Conservation (phyloP, 1,140 invertebrate genomes). For the Drosophila rufa region DNA sequence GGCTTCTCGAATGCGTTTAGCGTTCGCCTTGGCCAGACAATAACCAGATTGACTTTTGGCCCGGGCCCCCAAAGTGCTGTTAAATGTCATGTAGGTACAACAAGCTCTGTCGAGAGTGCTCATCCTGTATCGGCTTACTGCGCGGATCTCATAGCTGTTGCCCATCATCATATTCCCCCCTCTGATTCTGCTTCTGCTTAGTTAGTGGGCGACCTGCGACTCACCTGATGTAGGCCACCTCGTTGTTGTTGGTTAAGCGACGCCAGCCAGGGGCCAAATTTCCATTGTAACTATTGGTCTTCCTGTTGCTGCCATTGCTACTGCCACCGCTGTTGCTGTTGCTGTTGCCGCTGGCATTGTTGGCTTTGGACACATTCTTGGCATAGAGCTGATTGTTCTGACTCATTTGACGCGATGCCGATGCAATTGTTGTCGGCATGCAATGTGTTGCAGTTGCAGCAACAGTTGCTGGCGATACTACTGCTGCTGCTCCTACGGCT, state of each 20-base stretch:
- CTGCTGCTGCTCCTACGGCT: conserved; percentile 31
- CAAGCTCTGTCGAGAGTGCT: conserved; percentile 10
- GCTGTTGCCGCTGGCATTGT: conserved; percentile 34
- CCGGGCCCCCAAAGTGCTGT: conserved; percentile 51
- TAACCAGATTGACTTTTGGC: conserved; percentile 78
- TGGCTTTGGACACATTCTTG: conserved; percentile 68
- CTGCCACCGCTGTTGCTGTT: conserved; percentile 2
- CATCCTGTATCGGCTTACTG: conserved; percentile 26
- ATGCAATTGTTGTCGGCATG: conserved; percentile 68
- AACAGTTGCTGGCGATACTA: conserved; percentile 57
- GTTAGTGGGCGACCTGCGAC: conserved; percentile 21
- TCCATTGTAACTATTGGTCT: conserved; percentile 59
- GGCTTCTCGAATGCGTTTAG: conserved; percentile 68
- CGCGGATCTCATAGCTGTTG: background rate
- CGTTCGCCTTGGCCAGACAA: conserved; percentile 60
- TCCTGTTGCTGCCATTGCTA: conserved; percentile 34
- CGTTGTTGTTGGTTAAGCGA: conserved; percentile 77
- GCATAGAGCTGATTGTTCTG: conserved; percentile 72
- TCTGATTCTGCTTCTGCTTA: too few species aligned
- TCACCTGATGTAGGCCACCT: conserved; percentile 85
- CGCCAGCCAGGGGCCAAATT: conserved; percentile 85
- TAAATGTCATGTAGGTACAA: conserved; percentile 71
- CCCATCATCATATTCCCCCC: conserved; percentile 7
- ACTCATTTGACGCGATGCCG: conserved; percentile 71
- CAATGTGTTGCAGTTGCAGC: conserved; percentile 59